phyloP scores from a whole-genome alignment of 2,113 vertebrate species.

The Melospiza georgiana region DNA sequence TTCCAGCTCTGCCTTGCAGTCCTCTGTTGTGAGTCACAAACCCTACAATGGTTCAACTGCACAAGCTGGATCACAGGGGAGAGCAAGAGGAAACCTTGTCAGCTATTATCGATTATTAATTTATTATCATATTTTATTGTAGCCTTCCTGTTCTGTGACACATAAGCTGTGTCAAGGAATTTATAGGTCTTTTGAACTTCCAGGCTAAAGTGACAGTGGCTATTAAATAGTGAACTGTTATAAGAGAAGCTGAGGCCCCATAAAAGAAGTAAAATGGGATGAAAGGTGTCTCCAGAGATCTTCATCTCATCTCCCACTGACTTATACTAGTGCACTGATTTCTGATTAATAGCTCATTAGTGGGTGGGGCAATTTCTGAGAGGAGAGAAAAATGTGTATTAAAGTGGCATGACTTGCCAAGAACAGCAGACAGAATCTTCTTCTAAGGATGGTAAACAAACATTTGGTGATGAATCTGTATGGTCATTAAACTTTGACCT shows the following conservation, averaged over 20 bases:
- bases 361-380: not conserved
- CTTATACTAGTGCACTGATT: not conserved
- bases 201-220: slow-evolving; percentile 34
- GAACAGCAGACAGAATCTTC: not conserved
- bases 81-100: not conserved
- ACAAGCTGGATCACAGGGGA: not conserved
- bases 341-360: slow-evolving; percentile 41
- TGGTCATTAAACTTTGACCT: not conserved
- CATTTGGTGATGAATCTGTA: not conserved
- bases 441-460: not conserved
- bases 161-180: slow-evolving; percentile 30
- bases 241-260: slow-evolving; percentile 22
- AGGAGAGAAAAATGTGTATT: not conserved
- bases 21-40: not conserved
- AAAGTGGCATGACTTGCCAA: not conserved
- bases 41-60: not conserved
- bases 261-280: slow-evolving; percentile 44
- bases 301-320: slow-evolving; percentile 8
- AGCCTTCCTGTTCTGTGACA: slow-evolving; percentile 6
- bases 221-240: slow-evolving; percentile 35
- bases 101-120: slow-evolving; percentile 55
- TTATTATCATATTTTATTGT: slow-evolving; percentile 46
- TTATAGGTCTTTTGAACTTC: slow-evolving; percentile 55
- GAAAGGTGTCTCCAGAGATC: slow-evolving; percentile 38
- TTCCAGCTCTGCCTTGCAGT: not conserved